Base-by-base conservation (phyloP, 2,797 vertebrate species). In the Liasis olivaceus region DNA sequence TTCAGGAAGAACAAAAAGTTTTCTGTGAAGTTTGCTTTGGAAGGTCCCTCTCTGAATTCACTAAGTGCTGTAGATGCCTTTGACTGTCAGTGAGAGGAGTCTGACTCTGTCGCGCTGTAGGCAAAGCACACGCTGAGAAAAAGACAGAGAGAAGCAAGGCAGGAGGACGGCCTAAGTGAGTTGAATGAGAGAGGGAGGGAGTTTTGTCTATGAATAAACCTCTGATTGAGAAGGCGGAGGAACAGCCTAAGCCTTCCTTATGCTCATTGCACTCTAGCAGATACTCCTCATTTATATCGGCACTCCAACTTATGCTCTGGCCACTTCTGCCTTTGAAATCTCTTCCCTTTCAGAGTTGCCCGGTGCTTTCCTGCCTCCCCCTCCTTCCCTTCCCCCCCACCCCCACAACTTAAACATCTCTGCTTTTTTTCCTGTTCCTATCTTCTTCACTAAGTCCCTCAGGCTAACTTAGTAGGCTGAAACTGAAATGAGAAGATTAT, bases 181-280 rank as follows among this genome's bases (percentile, higher is more conserved):
- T 97, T 98, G 97, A 98, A 98, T 98, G 98, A 97, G 97, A 97
- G 97, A 97, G 98, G 98, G 98, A 97, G 98, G 98, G 97, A 98
- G 97, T 98, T 97, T 97, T 96, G 97, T 96, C 97, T 97, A 97
- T 96, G 98, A 98, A 97, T 98, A 97, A 97, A 97, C 97, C 98
- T 97, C 97, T 97, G 97, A 97, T 97, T 97, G 97, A 97, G 97
- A 97, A 98, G 98, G 97, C 97, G 98, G 98, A 98, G 98, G 98
- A 97, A 97, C 97, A 96, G 97, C 96, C 96, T 92, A 93, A 92
- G 98, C 96, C 96, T 97, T 96, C 97, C 97, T 97, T 97, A 97
- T 97, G 97, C 97, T 97, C 96, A 96, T 95, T 95, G 97, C 97
- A 97, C 97, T 96, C 96, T 96, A 97, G 26, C 89, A 97, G 96